Evolutionary conservation across 30 jellyfish, hydroid and myxozoan genomes (phyloP).

Genomic region (Chrysaora quinquecirrha): DNA sequence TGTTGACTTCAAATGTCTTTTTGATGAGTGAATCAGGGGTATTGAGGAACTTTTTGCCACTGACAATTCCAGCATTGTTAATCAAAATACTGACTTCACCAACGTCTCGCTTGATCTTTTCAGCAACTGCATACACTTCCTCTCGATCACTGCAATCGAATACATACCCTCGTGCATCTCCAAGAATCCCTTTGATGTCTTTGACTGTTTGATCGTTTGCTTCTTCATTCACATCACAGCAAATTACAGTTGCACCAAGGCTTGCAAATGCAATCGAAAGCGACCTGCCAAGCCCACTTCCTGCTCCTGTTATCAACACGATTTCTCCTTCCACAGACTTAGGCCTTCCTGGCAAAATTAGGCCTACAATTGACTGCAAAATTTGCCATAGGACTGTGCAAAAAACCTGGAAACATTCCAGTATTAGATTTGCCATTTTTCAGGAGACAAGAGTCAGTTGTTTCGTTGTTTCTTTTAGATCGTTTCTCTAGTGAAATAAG

Average conservation of each 20-base stretch:
- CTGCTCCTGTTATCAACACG: constrained; percentile 92
- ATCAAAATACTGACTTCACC: constrained; percentile 90
- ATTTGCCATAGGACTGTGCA: constrained; percentile 23
- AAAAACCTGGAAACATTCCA: constrained; percentile 12
- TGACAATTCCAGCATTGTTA: constrained; percentile 94
- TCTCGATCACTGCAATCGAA: constrained; percentile 85
- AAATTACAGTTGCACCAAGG: constrained; percentile 79
- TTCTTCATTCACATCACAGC: constrained; percentile 76
- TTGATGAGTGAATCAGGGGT: constrained; percentile 71
- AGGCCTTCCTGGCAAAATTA: constrained; percentile 42
- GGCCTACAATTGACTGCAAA: constrained; percentile 9
- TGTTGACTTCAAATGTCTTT: constrained; percentile 91
- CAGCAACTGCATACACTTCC: constrained; percentile 82
- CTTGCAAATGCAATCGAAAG: constrained; percentile 78
- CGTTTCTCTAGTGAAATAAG: no score
- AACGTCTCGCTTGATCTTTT: constrained; percentile 66
- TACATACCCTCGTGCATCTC: constrained; percentile 69
- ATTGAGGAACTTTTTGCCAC: constrained; percentile 80
- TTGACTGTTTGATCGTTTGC: constrained; percentile 73
- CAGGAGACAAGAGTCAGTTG: no score
- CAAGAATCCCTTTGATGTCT: constrained; percentile 56
- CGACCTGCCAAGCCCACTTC: constrained; percentile 84
- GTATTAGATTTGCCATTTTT: constrained; percentile 24
- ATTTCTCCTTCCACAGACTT: constrained; percentile 64
- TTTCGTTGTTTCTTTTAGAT: no score